Evolutionary conservation across 2,113 vertebrate species (phyloP).

Genomic region (Chloropsis hardwickii): DNA sequence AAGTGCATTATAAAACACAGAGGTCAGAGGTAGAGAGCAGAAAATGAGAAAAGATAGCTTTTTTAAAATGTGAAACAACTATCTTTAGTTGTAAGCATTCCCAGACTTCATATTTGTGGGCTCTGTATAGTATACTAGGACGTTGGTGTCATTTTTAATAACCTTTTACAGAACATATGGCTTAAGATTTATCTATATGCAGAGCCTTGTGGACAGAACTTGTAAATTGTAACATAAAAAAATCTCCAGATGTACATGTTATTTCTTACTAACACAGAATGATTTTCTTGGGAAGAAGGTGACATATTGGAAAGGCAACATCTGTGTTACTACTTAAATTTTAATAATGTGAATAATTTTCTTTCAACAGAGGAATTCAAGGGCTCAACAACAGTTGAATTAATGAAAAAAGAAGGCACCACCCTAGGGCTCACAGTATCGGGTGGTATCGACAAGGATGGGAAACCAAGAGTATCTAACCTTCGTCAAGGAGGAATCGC

Average conservation of each 20-base stretch:
- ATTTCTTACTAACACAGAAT: constrained; percentile 1
- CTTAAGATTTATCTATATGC: neutral
- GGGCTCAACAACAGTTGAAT: constrained; percentile 91
- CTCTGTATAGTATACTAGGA: neutral
- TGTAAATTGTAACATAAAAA: neutral
- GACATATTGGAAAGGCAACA: neutral
- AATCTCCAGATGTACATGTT: neutral
- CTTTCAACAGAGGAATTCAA: constrained; percentile 91
- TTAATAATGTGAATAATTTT: constrained; percentile 65
- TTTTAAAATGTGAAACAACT: neutral
- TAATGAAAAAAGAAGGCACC: constrained; percentile 98
- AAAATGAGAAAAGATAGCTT: neutral
- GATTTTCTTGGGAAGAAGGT: constrained; percentile 4
- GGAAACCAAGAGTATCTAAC: constrained; percentile 94
- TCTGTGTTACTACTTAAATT: neutral
- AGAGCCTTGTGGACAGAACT: neutral
- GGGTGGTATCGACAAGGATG: constrained; percentile 95
- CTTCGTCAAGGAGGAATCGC: constrained; percentile 96
- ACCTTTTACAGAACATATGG: neutral
- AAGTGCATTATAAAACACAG: neutral
- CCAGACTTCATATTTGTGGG: neutral
- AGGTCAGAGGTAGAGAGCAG: neutral
- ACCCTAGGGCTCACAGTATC: constrained; percentile 96
- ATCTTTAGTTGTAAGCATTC: neutral
- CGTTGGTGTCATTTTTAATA: neutral